Evolutionary conservation across 2,888 invertebrate species (phyloP), one percentile per base, ranked within the genome.

Genomic region (Eupithecia exiguata): DNA sequence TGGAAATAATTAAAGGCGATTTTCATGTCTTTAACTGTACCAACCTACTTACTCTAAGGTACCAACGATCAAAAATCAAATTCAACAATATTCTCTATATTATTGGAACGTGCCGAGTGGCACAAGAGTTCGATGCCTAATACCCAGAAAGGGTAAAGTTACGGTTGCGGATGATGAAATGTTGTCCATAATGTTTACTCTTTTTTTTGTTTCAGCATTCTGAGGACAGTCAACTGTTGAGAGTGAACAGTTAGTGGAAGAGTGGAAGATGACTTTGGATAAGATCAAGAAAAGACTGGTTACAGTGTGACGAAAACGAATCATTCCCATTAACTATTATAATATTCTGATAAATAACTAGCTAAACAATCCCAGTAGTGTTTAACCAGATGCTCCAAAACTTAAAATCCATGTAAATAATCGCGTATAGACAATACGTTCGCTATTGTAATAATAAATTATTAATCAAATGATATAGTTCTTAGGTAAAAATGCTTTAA

Each of bases 201-300:
- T 70, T 74, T 78, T 72, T 76, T 78, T 78, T 81, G 70, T 92
- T 92, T 40, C 92, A 93, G 94, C 62, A 92, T 92, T 80, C 83
- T 92, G 65, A 85, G 92, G 78, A 90, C 90, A 53, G 93, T 93
- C 75, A 93, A 92, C 79, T 94, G 93, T 84, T 93, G 83, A n/a
- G n/a, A n/a, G n/a, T n/a, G n/a, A n/a, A n/a, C n/a, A n/a, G n/a
- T n/a, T n/a, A n/a, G n/a, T n/a, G n/a, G n/a, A n/a, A n/a, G n/a
- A 87, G 74, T 71, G 66, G 70, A 74, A 70, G 67, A 30, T 67
- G 40, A 69, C 71, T 36, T 69, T 58, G 25, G 58, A 58, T 14
- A 14, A 58, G 58, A 53, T 36, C 66, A 70, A 53, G 30, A 61
- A 49, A 76, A 78, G 75, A 77, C 74, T 76, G 74, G 36, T 46